Conservation (phyloP, 1,140 invertebrate species). For the Drosophila eugracilis region DNA sequence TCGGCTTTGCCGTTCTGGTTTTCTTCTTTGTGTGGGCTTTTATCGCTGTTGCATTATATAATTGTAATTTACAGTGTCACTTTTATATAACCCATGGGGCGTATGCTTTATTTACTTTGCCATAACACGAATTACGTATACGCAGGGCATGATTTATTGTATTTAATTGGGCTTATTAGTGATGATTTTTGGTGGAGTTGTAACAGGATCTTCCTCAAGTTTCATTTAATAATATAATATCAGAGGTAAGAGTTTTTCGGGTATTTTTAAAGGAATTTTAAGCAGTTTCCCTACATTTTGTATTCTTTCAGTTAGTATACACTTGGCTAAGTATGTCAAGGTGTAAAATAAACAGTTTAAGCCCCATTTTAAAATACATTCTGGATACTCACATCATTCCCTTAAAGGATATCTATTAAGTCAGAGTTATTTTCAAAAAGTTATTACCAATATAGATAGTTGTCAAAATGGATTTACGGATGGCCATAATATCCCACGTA, state of each 20-base stretch:
- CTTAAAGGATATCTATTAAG: slow-evolving; percentile 1
- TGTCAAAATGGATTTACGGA: background rate
- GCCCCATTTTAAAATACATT: background rate
- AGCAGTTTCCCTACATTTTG: no score
- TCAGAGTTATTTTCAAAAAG: background rate
- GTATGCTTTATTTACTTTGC: slow-evolving; percentile 42
- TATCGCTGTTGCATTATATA: slow-evolving; percentile 68
- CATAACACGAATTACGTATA: slow-evolving; percentile 42
- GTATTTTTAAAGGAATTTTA: background rate
- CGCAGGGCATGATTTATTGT: slow-evolving; percentile 15
- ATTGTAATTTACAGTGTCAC: slow-evolving; percentile 60
- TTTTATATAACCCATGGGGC: slow-evolving; percentile 53
- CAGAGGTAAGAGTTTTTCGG: no score
- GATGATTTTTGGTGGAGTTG: background rate
- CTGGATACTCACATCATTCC: background rate
- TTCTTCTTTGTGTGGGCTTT: slow-evolving; percentile 40
- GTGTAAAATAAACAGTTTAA: no score
- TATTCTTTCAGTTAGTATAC: no score
- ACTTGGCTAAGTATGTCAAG: no score
- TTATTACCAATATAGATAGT: slow-evolving; percentile 8
- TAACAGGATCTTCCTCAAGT: background rate
- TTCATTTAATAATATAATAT: no score
- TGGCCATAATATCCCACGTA: slow-evolving; percentile 1
- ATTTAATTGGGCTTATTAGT: background rate
- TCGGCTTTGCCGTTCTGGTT: slow-evolving; percentile 7